Conservation (phyloP, 2,888 invertebrate genomes). For the Penaeus monodon region DNA sequence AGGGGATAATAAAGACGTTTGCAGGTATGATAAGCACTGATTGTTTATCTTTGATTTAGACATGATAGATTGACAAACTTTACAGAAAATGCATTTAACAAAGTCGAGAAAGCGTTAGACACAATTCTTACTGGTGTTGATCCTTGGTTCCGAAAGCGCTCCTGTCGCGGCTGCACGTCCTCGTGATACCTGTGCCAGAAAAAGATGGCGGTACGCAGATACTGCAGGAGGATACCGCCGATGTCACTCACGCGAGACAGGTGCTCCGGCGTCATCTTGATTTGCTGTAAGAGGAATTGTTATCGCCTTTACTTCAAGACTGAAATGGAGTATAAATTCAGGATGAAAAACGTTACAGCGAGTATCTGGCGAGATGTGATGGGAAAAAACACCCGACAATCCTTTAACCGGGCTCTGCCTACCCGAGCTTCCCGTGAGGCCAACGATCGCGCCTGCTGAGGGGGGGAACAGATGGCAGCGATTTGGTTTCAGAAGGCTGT, state of each 20-base stretch:
- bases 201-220: slow-evolving; percentile 48
- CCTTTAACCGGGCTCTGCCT: neutral
- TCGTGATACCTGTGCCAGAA: slow-evolving; percentile 62
- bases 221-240: slow-evolving; percentile 53
- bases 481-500: slow-evolving; percentile 57
- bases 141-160: slow-evolving; percentile 39
- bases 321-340: no score
- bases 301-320: no score
- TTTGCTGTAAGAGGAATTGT: slow-evolving; percentile 36
- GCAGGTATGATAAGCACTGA: no score
- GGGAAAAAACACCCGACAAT: no score
- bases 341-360: no score
- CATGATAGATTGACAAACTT: neutral
- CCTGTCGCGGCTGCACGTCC: slow-evolving; percentile 57
- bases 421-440: slow-evolving; percentile 55
- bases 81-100: neutral
- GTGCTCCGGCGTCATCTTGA: slow-evolving; percentile 64
- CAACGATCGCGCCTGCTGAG: slow-evolving; percentile 37
- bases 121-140: slow-evolving; percentile 33
- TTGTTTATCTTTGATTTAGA: neutral
- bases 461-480: slow-evolving; percentile 46
- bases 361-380: no score
- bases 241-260: slow-evolving; percentile 64
- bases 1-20: no score
- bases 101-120: neutral